Evolutionary conservation across 2,113 vertebrate genomes (phyloP).

Genomic region (Spea bombifrons): DNA sequence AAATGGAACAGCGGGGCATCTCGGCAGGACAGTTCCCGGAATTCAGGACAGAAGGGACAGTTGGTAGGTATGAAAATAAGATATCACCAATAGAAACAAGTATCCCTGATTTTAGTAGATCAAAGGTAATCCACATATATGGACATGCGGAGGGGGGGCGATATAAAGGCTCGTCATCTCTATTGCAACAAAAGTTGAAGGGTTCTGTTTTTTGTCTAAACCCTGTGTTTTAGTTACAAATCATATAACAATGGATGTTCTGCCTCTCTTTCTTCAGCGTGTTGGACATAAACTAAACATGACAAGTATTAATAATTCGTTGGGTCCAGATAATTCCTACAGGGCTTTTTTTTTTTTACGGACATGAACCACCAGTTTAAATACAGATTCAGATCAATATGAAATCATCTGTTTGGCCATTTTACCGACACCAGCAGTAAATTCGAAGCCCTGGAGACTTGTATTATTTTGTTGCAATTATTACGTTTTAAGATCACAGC

Average conservation of each 20-base stretch:
- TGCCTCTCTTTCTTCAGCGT: constrained; percentile 48
- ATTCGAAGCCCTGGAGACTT: constrained; percentile 73
- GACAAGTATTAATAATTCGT: constrained; percentile 59
- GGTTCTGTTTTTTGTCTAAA: background rate
- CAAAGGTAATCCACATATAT: no score
- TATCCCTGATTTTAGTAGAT: no score
- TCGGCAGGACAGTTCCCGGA: no score
- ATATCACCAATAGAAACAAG: no score
- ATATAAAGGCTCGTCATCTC: no score
- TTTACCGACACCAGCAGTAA: constrained; percentile 75
- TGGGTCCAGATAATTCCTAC: constrained; percentile 33
- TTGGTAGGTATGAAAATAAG: no score
- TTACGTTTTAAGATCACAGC: constrained; percentile 56
- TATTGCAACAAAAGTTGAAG: background rate
- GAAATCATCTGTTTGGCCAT: constrained; percentile 77
- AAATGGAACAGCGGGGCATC: no score
- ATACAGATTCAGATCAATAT: constrained; percentile 70
- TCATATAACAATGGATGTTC: constrained; percentile 45
- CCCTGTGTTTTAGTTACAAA: background rate
- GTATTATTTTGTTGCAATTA: constrained; percentile 78
- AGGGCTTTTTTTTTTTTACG: constrained; percentile 64
- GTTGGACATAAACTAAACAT: constrained; percentile 49
- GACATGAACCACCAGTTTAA: constrained; percentile 67
- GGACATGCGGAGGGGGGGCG: no score
- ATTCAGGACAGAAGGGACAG: no score